phyloP scores from a whole-genome alignment of 1,140 invertebrate species.

The Geopemphigus sp. region DNA sequence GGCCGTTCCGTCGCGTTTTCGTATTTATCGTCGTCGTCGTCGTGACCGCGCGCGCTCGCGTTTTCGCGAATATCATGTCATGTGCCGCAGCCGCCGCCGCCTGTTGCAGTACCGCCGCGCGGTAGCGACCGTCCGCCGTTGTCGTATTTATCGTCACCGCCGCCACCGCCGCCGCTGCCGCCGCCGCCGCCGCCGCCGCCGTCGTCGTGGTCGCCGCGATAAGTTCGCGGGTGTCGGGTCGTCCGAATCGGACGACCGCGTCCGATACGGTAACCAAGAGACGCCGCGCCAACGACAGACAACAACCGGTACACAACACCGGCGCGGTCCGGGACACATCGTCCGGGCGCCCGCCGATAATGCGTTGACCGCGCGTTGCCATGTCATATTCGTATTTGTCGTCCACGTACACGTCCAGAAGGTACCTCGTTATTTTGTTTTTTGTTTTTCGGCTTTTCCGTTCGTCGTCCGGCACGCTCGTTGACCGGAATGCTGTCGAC shows the following conservation, averaged over 20 bases:
- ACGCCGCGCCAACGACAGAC: no score
- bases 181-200: neutral
- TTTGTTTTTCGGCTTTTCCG: no score
- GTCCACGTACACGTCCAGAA: slow-evolving; percentile 43
- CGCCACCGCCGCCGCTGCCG: neutral
- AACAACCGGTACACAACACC: neutral
- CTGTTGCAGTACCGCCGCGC: no score
- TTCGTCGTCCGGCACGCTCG: no score
- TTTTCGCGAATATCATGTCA: slow-evolving; percentile 16
- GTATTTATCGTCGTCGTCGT: neutral
- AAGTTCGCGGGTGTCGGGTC: no score
- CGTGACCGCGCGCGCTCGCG: neutral
- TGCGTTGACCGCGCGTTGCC: slow-evolving; percentile 41
- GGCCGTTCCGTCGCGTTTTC: neutral
- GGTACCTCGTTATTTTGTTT: no score
- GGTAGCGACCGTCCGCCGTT: slow-evolving; percentile 4
- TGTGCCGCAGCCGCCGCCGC: neutral
- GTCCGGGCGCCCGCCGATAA: slow-evolving; percentile 23
- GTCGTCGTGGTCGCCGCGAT: neutral
- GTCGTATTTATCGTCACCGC: neutral
- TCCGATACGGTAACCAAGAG: no score
- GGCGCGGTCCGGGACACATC: no score
- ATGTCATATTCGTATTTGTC: slow-evolving; percentile 47
- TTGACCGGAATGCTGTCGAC: no score
- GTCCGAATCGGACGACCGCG: no score